phyloP scores from a whole-genome alignment of 2,113 vertebrate genomes.

The Gadus macrocephalus region DNA sequence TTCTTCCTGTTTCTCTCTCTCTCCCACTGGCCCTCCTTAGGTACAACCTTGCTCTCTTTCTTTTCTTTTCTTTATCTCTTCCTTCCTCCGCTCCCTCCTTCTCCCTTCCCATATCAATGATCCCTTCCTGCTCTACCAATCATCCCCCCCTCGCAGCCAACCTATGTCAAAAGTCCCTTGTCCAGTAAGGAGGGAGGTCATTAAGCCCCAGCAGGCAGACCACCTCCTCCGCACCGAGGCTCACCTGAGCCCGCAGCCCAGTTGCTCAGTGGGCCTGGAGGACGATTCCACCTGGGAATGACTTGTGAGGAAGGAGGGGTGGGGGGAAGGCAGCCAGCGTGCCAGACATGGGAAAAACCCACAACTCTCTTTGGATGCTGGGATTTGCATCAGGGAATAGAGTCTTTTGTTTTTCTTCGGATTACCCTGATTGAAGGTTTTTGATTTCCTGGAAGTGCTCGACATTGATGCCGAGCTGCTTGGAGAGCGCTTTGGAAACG shows the following conservation, averaged over 20 bases:
- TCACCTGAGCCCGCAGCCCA: slow-evolving; percentile 19
- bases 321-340: neutral
- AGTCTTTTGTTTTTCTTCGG: neutral
- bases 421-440: no score
- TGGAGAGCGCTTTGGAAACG: neutral
- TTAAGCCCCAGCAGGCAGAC: neutral
- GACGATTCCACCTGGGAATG: neutral
- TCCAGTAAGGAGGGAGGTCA: slow-evolving; percentile 23
- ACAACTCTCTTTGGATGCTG: neutral
- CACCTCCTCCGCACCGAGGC: slow-evolving; percentile 1
- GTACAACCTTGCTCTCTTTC: neutral
- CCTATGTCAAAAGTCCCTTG: slow-evolving; percentile 15
- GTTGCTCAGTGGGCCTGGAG: neutral
- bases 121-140: neutral
- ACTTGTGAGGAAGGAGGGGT: neutral
- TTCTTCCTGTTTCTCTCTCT: no score
- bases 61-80: neutral
- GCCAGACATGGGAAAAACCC: neutral
- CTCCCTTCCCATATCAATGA: neutral
- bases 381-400: neutral
- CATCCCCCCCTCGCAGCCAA: neutral
- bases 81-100: neutral
- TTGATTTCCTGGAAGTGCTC: neutral
- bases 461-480: neutral
- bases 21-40: no score